Conservation (phyloP, 2,113 vertebrate genomes). For the Butastur rufipennis region DNA sequence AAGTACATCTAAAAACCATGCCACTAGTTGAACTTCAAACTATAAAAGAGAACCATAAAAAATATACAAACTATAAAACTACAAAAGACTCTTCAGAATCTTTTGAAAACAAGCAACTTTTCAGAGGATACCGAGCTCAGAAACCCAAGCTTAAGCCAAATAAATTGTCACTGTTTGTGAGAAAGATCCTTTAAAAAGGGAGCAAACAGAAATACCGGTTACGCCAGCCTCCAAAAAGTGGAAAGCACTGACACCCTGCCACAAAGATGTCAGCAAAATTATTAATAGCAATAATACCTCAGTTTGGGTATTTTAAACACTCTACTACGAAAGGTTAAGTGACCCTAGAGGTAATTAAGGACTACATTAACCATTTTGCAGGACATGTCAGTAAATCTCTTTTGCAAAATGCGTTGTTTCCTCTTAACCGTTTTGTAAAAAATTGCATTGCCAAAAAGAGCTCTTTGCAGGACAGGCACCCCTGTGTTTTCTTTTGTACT, state of each 20-base stretch:
- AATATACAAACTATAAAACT: not conserved
- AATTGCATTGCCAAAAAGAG: not conserved
- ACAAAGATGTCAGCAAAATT: not conserved
- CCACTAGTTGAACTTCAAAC: conserved; percentile 22
- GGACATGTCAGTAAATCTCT: fast-evolving
- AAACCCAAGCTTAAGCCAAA: not conserved
- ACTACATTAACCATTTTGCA: not conserved
- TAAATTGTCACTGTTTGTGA: not conserved
- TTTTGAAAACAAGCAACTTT: not conserved
- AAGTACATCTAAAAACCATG: not conserved
- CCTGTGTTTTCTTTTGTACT: not conserved
- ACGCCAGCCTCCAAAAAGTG: not conserved
- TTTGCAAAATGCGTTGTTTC: not conserved
- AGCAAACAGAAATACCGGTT: not conserved
- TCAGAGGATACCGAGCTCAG: not conserved
- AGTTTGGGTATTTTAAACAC: not conserved
- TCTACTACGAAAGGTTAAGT: not conserved
- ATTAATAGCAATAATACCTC: not conserved
- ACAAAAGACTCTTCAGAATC: not conserved
- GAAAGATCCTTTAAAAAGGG: not conserved
- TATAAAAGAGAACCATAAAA: not conserved
- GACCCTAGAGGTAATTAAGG: not conserved
- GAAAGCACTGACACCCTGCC: not conserved
- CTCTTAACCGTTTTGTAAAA: not conserved
- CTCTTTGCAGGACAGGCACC: not conserved